phyloP scores from a whole-genome alignment of 2,113 vertebrate species.

The Grammomys surdaster region DNA sequence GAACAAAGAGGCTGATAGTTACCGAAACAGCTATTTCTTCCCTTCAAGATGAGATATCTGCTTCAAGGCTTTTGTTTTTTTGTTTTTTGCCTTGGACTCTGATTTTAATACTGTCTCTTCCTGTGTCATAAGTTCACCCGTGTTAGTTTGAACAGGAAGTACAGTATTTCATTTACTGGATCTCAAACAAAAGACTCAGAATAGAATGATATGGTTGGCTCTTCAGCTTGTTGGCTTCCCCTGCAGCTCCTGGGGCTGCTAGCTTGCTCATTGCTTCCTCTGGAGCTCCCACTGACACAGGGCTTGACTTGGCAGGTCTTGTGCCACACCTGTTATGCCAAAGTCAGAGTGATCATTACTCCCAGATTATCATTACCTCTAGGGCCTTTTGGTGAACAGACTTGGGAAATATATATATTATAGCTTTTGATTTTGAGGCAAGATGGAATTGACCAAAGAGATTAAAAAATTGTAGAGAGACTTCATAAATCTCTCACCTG shows the following conservation, averaged over 20 bases:
- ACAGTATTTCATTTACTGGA: background rate
- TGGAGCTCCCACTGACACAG: background rate
- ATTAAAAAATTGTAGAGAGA: conserved; percentile 1
- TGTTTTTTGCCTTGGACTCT: background rate
- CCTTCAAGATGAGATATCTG: background rate
- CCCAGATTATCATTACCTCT: background rate
- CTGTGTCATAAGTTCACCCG: background rate
- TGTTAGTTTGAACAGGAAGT: background rate
- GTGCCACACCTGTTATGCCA: background rate
- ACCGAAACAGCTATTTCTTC: background rate
- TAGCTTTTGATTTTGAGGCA: conserved; percentile 33
- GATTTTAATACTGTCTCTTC: background rate
- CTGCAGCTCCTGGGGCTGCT: background rate
- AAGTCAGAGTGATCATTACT: background rate
- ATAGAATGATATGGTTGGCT: background rate
- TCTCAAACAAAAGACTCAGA: background rate
- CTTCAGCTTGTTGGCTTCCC: background rate
- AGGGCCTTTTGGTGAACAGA: background rate
- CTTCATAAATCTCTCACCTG: background rate
- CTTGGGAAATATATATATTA: background rate
- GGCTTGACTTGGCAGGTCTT: background rate
- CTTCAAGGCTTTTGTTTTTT: background rate
- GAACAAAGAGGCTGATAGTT: background rate
- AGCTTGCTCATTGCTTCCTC: background rate
- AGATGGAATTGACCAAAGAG: conserved; percentile 11